Base-by-base conservation (phyloP, 2,797 vertebrate genomes). In the Pseudopleuronectes americanus region DNA sequence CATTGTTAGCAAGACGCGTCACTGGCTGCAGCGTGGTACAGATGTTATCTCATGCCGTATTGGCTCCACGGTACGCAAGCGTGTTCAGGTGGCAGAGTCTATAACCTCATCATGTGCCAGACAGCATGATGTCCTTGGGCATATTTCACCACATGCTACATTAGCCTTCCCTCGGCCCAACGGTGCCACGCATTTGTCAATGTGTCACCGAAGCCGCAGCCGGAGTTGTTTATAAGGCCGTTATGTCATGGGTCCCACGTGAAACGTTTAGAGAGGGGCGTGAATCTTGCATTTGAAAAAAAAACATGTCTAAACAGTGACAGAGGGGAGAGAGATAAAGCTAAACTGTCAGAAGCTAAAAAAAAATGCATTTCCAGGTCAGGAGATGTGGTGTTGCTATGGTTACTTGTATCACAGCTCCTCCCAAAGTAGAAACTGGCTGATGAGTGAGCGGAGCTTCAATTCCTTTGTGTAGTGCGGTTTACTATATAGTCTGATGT, bases 141-240 rank as follows among this genome's bases (percentile, higher is more conserved):
- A 60, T 79, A 79, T 83, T 87, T 72, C 79, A 79, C 77, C 84
- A 81, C 69, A 81, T 79, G 83, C 79, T 80, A 62, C 72, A 81
- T 86, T 80, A 84, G 62, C 59, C 52, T 64, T 74, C 55, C 22
- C 43, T 57, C 45, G 17, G 72, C 76, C 69, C 56, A 49, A 59
- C 75, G 63, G 53, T 47, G 70, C 70, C 38, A 28, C 6, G 28
- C 68, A 82, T 87, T 86, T 79, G 72, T 86, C 80, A 84, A 72
- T 75, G 61, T 84, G 81, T 86, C 81, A 80, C 62, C 3, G 6
- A 41, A 58, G 38, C 76, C 23, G 1, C 22, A 58, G 68, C 45
- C 48, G 2, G 45, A 10, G 33, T 55, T 64, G 33, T 77, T 80
- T 76, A 67, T 80, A 87, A 81, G 48, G n/a, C 68, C 22, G 62